These are phyloP conservation scores for Verasper variegatus DNA, from an alignment of 2,113 vertebrate species.

Conservation along the genomic window DNA sequence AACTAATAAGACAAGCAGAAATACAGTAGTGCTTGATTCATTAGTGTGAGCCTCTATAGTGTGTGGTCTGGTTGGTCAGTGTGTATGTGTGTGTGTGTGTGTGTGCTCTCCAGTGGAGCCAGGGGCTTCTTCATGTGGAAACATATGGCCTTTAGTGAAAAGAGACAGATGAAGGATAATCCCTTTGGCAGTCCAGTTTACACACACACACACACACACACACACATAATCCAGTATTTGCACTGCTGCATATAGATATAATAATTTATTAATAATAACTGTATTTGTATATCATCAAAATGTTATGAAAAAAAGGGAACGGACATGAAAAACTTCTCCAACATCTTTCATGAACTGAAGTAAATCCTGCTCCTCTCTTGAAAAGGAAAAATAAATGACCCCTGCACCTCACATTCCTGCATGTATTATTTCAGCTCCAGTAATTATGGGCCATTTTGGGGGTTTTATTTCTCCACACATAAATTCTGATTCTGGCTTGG, in stretches of 20 bases:
- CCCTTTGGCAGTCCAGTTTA: constrained; percentile 61
- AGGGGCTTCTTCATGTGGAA: constrained; percentile 52
- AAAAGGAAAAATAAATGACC: constrained; percentile 5
- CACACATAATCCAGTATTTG: constrained; percentile 34
- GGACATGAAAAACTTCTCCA: not conserved
- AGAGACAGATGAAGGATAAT: constrained; percentile 75
- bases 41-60: constrained; percentile 13
- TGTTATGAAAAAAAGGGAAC: not conserved
- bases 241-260: not conserved
- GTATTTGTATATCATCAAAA: not conserved
- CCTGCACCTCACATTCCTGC: not conserved
- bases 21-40: constrained; percentile 29
- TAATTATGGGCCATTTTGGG: not conserved
- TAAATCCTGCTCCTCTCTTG: not conserved
- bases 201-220: constrained; percentile 20
- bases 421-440: too few relatives aligned
- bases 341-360: not conserved
- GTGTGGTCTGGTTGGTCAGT: constrained; percentile 48
- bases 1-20: constrained; percentile 39
- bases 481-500: not conserved
- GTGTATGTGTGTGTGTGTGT: constrained; percentile 51
- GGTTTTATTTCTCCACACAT: constrained; percentile 7
- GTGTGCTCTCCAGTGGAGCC: constrained; percentile 21
- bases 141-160: constrained; percentile 74
- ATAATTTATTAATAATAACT: too few relatives aligned